Evolutionary conservation across 2,797 vertebrate genomes (phyloP).

Genomic region (Myotis vivesi): DNA sequence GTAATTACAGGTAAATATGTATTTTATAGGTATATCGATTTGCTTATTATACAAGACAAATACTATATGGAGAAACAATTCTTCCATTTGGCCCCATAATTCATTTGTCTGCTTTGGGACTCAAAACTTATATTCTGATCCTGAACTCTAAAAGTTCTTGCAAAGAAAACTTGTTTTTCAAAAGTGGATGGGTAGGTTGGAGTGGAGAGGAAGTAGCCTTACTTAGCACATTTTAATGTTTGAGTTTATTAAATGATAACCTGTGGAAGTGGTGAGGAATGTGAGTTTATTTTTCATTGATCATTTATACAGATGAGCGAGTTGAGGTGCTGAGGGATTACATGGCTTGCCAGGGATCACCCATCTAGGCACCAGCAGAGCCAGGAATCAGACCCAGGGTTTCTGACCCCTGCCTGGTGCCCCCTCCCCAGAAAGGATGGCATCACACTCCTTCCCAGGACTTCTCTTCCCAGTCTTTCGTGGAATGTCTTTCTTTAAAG

Average conservation of each 20-base stretch:
- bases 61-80: slow-evolving; percentile 1
- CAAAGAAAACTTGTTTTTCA: slow-evolving; percentile 22
- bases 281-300: background rate
- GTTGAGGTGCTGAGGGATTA: background rate
- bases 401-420: no score
- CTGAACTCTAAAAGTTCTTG: background rate
- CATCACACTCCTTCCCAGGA: background rate
- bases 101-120: background rate
- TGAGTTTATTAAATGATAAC: slow-evolving; percentile 24
- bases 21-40: slow-evolving; percentile 10
- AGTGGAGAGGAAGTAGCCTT: background rate
- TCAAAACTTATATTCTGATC: background rate
- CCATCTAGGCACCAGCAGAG: background rate
- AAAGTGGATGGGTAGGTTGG: background rate
- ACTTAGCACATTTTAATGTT: background rate
- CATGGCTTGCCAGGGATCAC: background rate
- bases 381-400: background rate
- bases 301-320: background rate
- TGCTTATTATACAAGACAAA: background rate
- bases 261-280: background rate
- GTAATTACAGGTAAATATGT: background rate
- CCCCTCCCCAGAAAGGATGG: background rate
- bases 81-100: background rate
- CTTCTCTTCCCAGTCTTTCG: background rate
- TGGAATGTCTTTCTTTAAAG: background rate